A percentile compares a stretch with the other conserved stretches of the same genome.
Conservation (phyloP, 1,140 invertebrate species). For the Brachionus plicatilis region DNA sequence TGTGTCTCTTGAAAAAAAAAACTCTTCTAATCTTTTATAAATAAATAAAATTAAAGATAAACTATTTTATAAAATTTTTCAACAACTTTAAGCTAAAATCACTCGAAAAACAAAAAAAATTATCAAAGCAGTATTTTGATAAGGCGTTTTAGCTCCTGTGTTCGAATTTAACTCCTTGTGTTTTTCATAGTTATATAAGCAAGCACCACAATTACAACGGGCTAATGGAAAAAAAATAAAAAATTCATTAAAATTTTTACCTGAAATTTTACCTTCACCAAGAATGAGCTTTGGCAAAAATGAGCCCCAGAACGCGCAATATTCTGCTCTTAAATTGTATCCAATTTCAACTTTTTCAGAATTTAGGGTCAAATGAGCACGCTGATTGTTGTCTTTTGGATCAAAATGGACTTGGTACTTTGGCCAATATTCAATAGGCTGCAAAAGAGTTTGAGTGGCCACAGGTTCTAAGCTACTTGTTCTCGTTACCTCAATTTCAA, state of each 20-base stretch:
- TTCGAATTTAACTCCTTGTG: background rate
- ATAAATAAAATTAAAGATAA: background rate
- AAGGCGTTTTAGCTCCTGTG: background rate
- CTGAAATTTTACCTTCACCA: background rate
- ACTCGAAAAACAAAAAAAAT: background rate
- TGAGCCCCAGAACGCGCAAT: slow-evolving; percentile 33
- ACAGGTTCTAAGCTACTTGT: background rate
- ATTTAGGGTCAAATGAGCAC: slow-evolving; percentile 22
- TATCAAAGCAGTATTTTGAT: background rate
- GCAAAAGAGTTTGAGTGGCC: background rate
- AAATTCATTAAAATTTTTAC: background rate
- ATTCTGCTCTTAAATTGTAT: slow-evolving; percentile 33
- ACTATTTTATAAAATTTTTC: background rate
- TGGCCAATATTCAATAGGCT: slow-evolving; percentile 29
- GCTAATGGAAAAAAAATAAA: background rate
- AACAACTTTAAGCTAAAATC: background rate
- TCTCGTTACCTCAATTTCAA: background rate
- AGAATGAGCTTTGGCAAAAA: slow-evolving; percentile 40
- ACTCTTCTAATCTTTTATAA: background rate
- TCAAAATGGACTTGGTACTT: slow-evolving; percentile 9
- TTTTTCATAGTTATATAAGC: background rate
- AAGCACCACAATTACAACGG: slow-evolving; percentile 26
- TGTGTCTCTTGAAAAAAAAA: background rate
- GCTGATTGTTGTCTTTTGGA: background rate
- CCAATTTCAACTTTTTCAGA: slow-evolving; percentile 8